These are phyloP conservation scores for Sebastes diaconus DNA, from an alignment of 2,797 vertebrate species.

Conservation along the genomic window DNA sequence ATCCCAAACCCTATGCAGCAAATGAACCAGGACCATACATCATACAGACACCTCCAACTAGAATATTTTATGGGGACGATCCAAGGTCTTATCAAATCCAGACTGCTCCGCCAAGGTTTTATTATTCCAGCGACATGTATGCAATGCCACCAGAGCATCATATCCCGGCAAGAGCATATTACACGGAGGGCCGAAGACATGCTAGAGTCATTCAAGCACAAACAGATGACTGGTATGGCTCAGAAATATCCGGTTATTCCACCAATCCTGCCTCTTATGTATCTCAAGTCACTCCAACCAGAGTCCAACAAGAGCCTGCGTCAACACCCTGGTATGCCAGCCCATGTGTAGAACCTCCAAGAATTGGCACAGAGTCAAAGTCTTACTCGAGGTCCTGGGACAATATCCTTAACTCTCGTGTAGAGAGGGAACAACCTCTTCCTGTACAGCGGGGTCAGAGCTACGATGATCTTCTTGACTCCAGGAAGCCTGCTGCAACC, in stretches of 20 bases:
- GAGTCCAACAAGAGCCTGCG: conserved; percentile 80
- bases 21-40: conserved; percentile 88
- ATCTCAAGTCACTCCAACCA: conserved; percentile 85
- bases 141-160: conserved; percentile 84
- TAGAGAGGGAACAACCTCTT: conserved; percentile 87
- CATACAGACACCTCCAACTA: conserved; percentile 89
- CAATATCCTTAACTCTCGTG: conserved; percentile 89
- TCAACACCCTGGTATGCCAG: conserved; percentile 89
- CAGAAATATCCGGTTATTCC: conserved; percentile 85
- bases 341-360: conserved; percentile 85
- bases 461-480: conserved; percentile 92
- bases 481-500: conserved; percentile 82
- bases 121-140: conserved; percentile 84
- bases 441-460: conserved; percentile 90
- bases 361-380: conserved; percentile 87
- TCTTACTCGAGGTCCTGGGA: conserved; percentile 97
- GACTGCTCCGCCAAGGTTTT: conserved; percentile 83
- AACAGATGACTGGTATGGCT: conserved; percentile 89
- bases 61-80: conserved; percentile 88
- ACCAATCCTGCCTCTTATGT: conserved; percentile 81
- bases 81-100: conserved; percentile 86
- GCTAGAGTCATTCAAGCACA: conserved; percentile 85
- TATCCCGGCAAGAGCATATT: conserved; percentile 85
- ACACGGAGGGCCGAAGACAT: conserved; percentile 87
- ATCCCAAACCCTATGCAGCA: conserved; percentile 80